phyloP scores from a whole-genome alignment of 2,797 vertebrate species.

The Eulemur albifrons region DNA sequence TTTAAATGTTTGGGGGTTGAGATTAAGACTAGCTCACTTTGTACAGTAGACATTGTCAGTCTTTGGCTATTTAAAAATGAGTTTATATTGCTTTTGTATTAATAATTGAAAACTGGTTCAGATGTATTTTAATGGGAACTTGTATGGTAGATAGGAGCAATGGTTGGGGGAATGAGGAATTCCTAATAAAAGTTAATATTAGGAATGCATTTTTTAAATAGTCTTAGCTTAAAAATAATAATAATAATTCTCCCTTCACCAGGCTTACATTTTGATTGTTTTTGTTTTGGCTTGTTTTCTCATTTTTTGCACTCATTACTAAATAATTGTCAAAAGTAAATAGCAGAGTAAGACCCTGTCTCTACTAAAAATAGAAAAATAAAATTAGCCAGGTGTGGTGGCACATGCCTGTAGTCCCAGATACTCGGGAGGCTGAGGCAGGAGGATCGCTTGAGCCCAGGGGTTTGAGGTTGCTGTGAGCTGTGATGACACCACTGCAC shows the following conservation, averaged over 20 bases:
- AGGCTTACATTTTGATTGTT: not conserved
- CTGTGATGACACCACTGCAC: too few relatives aligned
- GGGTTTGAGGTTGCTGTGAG: too few relatives aligned
- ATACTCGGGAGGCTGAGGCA: too few relatives aligned
- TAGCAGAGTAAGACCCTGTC: not conserved
- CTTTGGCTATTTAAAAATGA: not conserved
- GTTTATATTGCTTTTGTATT: not conserved
- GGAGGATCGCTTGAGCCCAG: too few relatives aligned
- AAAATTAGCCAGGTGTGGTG: too few relatives aligned
- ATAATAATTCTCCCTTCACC: not conserved
- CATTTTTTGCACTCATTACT: not conserved
- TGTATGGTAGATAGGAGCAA: too few relatives aligned
- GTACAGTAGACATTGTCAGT: not conserved
- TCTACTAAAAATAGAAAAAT: too few relatives aligned
- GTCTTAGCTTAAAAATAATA: not conserved
- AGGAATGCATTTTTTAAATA: not conserved
- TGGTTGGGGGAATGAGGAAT: not conserved
- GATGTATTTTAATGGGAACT: not conserved
- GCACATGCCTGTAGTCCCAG: too few relatives aligned
- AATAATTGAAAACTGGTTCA: not conserved
- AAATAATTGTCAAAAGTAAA: not conserved
- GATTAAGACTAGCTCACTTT: not conserved
- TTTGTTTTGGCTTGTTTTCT: not conserved
- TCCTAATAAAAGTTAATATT: not conserved
- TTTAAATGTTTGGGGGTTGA: not conserved